Evolutionary conservation across 1,140 invertebrate genomes (phyloP).

Genomic region (Drosophila arawakana): DNA sequence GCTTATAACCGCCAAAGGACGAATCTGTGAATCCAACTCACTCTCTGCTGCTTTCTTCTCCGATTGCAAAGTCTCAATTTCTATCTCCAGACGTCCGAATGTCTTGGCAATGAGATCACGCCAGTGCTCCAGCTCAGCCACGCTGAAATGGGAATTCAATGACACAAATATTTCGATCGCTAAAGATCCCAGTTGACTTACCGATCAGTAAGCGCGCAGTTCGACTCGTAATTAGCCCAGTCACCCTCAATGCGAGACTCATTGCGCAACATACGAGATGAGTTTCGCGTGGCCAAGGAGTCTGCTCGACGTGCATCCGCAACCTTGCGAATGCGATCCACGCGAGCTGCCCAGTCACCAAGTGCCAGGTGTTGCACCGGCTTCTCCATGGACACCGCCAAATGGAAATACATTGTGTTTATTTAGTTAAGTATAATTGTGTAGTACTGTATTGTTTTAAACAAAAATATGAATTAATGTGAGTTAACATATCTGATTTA

Average conservation of each 20-base stretch:
- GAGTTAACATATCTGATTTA: too few species aligned
- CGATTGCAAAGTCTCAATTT: conserved; percentile 89
- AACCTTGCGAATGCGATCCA: conserved; percentile 88
- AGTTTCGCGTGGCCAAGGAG: conserved; percentile 89
- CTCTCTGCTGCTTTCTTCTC: conserved; percentile 92
- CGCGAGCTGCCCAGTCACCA: conserved; percentile 89
- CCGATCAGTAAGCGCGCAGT: conserved; percentile 88
- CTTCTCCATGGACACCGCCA: conserved; percentile 88
- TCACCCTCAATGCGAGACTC: conserved; percentile 92
- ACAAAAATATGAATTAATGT: not conserved
- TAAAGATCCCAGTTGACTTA: not conserved
- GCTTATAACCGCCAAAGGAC: conserved; percentile 89
- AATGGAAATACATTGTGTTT: conserved; percentile 78
- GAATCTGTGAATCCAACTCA: conserved; percentile 90
- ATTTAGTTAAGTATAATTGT: not conserved
- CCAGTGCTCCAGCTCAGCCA: conserved; percentile 92
- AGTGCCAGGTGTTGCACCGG: conserved; percentile 88
- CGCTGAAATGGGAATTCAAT: conserved; percentile 33
- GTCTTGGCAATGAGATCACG: conserved; percentile 89
- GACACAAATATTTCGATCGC: too few species aligned
- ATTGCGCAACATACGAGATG: conserved; percentile 89
- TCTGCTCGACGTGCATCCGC: conserved; percentile 87
- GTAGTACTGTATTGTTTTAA: not conserved
- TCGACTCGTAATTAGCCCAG: conserved; percentile 94
- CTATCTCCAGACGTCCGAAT: conserved; percentile 88